Percentiles rank a stretch among this genome's conserved stretches.
Evolutionary conservation across 2,888 invertebrate genomes (phyloP).

Genomic region (Macrosoma leucophasiata): DNA sequence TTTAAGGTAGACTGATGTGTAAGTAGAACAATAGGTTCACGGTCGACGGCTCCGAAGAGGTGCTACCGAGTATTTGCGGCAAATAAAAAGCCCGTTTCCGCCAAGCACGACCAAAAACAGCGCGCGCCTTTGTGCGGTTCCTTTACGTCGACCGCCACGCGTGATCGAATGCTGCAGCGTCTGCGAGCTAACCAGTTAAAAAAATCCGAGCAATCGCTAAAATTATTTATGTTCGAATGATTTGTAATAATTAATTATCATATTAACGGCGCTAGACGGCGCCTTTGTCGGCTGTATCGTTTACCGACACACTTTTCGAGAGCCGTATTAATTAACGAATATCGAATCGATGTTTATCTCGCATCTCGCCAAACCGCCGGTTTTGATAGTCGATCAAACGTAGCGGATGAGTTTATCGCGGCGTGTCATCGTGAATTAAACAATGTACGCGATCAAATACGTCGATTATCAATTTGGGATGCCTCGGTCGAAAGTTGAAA

Average conservation of each 20-base stretch:
- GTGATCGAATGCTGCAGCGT: constrained; percentile 44
- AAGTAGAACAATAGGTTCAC: constrained; percentile 21
- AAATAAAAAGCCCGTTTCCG: constrained; percentile 52
- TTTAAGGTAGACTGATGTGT: no score
- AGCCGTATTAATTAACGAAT: constrained; percentile 74
- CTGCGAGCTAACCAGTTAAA: constrained; percentile 30
- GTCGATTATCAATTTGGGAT: constrained; percentile 48
- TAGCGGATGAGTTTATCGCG: constrained; percentile 56
- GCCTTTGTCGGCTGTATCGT: constrained; percentile 68
- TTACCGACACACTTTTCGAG: constrained; percentile 62
- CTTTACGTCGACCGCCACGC: constrained; percentile 36
- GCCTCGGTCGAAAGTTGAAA: constrained; percentile 21
- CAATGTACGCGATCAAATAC: constrained; percentile 66
- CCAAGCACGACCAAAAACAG: constrained; percentile 50
- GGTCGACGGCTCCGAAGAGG: constrained; percentile 36
- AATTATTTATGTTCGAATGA: constrained; percentile 59
- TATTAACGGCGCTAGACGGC: constrained; percentile 66
- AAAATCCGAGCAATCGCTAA: constrained; percentile 47
- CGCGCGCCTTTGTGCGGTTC: constrained; percentile 49
- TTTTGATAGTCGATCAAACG: constrained; percentile 52
- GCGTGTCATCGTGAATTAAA: constrained; percentile 68
- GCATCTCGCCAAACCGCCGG: constrained; percentile 71
- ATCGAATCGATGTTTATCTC: constrained; percentile 72
- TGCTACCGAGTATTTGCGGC: constrained; percentile 51
- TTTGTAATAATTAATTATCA: constrained; percentile 73